Evolutionary conservation across 2,113 vertebrate genomes (phyloP).

Genomic region (Epinephelus cyanopodus): DNA sequence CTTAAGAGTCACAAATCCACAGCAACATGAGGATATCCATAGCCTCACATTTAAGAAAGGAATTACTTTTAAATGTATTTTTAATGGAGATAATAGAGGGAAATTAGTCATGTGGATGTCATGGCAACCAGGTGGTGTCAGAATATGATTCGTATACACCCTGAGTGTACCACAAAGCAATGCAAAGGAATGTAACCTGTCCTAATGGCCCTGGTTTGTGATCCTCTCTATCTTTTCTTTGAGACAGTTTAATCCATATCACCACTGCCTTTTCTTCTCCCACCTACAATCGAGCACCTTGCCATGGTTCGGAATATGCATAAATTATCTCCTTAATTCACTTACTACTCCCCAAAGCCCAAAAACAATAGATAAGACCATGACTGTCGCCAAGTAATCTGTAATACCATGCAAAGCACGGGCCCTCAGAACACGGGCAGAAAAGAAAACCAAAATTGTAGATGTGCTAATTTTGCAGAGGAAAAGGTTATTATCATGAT

Average conservation of each 20-base stretch:
- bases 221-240: not conserved
- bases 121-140: not conserved
- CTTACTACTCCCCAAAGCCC: not conserved
- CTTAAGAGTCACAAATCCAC: constrained; percentile 10
- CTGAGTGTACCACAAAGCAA: not conserved
- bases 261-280: not conserved
- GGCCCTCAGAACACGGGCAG: not conserved
- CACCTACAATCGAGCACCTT: not conserved
- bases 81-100: not conserved
- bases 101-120: not conserved
- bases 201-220: not conserved
- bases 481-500: constrained; percentile 30
- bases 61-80: not conserved
- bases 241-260: not conserved
- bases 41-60: not conserved
- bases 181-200: not conserved
- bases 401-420: not conserved
- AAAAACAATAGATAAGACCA: constrained; percentile 9
- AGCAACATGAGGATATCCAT: not conserved
- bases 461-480: not conserved
- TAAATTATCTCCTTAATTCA: not conserved
- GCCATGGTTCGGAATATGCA: not conserved
- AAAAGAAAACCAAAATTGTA: not conserved
- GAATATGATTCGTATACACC: not conserved
- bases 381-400: not conserved